Conservation (phyloP, 2,888 invertebrate species). For the Drosophila emarginata region DNA sequence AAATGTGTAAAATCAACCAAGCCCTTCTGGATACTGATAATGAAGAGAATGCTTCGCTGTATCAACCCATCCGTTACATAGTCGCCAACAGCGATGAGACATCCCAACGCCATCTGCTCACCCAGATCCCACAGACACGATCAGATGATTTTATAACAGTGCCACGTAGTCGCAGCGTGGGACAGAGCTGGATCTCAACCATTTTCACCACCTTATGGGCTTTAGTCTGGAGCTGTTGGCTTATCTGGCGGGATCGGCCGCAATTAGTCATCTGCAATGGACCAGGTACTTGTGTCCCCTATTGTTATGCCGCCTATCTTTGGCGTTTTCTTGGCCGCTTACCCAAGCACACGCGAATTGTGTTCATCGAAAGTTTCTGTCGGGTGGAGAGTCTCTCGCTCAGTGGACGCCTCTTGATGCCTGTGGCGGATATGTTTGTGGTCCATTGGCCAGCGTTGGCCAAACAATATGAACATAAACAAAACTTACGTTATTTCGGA, state of each 20-base stretch:
- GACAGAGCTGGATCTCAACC: conserved; percentile 92
- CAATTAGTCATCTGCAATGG: conserved; percentile 95
- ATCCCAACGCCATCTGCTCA: conserved; percentile 87
- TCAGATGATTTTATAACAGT: conserved; percentile 84
- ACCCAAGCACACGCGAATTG: conserved; percentile 86
- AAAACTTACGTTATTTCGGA: conserved; percentile 89
- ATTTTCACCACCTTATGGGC: conserved; percentile 90
- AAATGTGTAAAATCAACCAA: conserved; percentile 90
- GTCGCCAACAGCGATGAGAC: conserved; percentile 90
- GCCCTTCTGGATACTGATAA: conserved; percentile 81
- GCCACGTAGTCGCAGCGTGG: conserved; percentile 93
- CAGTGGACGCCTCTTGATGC: conserved; percentile 92
- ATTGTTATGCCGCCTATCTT: conserved; percentile 91
- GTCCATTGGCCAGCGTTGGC: conserved; percentile 95
- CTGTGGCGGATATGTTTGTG: conserved; percentile 91
- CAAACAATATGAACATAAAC: conserved; percentile 50
- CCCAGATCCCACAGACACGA: conserved; percentile 72
- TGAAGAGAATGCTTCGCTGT: conserved; percentile 74
- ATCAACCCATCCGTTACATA: conserved; percentile 90
- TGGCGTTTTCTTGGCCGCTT: conserved; percentile 87
- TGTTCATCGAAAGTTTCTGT: conserved; percentile 98
- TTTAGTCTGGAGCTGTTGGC: conserved; percentile 86
- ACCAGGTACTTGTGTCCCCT: conserved; percentile 97
- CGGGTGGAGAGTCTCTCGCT: conserved; percentile 94
- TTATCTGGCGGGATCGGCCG: conserved; percentile 88